Evolutionary conservation across 2,797 vertebrate species (phyloP).

Genomic region (Craterocephalus amniculus): DNA sequence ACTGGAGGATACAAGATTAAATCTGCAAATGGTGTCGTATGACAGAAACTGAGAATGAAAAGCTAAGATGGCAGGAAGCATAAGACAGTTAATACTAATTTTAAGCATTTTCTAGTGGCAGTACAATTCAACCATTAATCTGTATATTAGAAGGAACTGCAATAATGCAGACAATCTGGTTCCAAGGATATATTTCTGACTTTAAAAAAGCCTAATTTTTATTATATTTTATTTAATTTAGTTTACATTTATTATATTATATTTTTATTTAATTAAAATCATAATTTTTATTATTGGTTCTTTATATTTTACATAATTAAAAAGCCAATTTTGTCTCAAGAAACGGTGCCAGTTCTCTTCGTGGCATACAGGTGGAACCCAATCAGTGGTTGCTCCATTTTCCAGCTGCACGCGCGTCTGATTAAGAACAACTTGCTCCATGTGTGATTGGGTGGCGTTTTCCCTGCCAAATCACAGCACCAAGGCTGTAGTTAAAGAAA

Average conservation of each 20-base stretch:
- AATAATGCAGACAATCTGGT: neutral
- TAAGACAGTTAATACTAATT: neutral
- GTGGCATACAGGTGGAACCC: neutral
- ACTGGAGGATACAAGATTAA: neutral
- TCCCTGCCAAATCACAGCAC: slow-evolving; percentile 3
- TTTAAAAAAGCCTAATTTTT: too few species aligned
- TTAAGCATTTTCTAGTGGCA: neutral
- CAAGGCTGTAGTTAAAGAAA: neutral
- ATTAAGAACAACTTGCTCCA: slow-evolving; percentile 31
- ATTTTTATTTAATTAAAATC: too few species aligned
- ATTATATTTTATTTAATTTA: too few species aligned
- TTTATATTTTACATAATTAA: too few species aligned
- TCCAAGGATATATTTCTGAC: neutral
- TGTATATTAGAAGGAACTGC: neutral
- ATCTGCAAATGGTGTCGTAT: neutral
- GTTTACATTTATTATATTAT: too few species aligned
- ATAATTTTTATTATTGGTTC: too few species aligned
- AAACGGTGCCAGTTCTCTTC: neutral
- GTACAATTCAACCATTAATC: neutral
- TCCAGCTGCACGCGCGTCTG: slow-evolving; percentile 24
- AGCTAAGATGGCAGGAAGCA: neutral
- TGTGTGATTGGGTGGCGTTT: slow-evolving; percentile 9
- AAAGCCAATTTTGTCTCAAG: neutral
- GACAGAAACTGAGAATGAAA: neutral
- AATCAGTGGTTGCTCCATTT: slow-evolving; percentile 39